Evolutionary conservation across 2,888 invertebrate genomes (phyloP).

Genomic region (Palloptera scutellata): DNA sequence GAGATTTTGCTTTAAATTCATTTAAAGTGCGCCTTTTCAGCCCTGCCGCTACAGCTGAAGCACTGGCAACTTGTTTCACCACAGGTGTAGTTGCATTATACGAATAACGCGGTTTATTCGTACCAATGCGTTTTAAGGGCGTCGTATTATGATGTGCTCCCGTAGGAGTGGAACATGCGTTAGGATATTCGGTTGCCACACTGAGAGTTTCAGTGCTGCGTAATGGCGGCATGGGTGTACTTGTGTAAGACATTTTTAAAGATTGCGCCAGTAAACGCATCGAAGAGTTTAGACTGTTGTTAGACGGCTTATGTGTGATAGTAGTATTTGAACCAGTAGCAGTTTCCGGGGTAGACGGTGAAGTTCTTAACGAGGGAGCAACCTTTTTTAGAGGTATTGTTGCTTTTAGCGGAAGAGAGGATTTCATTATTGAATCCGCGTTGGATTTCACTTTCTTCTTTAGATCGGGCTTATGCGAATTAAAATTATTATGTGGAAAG

Average conservation of each 20-base stretch:
- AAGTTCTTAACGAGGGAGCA: slow-evolving; percentile 44
- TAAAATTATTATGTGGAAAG: slow-evolving; percentile 39
- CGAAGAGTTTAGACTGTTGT: slow-evolving; percentile 24
- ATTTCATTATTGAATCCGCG: slow-evolving; percentile 43
- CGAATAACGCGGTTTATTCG: slow-evolving; percentile 42
- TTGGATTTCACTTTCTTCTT: slow-evolving; percentile 42
- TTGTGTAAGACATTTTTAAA: slow-evolving; percentile 38
- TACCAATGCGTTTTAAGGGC: slow-evolving; percentile 36
- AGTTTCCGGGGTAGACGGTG: slow-evolving; percentile 37
- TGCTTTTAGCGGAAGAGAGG: slow-evolving; percentile 48
- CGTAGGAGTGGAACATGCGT: slow-evolving; percentile 48
- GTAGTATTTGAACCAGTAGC: background rate
- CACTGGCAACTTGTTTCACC: slow-evolving; percentile 31
- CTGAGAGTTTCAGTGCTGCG: slow-evolving; percentile 12
- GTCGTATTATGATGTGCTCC: slow-evolving; percentile 30
- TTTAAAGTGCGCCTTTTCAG: slow-evolving; percentile 38
- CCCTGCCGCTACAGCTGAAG: slow-evolving; percentile 20
- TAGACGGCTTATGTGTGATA: background rate
- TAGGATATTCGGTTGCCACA: slow-evolving; percentile 40
- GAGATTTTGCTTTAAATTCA: slow-evolving; percentile 40
- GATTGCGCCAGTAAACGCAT: slow-evolving; percentile 30
- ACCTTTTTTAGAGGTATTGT: slow-evolving; percentile 50
- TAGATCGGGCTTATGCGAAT: slow-evolving; percentile 39
- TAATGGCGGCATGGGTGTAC: slow-evolving; percentile 40
- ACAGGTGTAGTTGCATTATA: slow-evolving; percentile 44